phyloP scores from a whole-genome alignment of 2,888 invertebrate species.

The Eupeodes luniger region DNA sequence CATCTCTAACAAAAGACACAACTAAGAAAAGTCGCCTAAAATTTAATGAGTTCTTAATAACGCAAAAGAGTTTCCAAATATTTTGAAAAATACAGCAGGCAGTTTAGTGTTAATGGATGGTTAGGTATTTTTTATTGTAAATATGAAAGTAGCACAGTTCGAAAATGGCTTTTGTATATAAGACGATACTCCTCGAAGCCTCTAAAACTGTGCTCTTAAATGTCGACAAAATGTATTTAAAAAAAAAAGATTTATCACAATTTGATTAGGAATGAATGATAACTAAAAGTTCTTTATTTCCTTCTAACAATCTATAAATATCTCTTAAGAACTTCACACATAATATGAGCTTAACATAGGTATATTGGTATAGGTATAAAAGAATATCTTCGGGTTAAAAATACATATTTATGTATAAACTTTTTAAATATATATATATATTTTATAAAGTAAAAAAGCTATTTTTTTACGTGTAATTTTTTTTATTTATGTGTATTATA shows the following conservation, averaged over 20 bases:
- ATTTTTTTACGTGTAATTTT: constrained; percentile 60
- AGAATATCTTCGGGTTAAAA: not conserved
- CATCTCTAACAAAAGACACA: too few species aligned
- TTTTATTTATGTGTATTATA: constrained; percentile 62
- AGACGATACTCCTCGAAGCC: too few species aligned
- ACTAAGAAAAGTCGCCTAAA: too few species aligned
- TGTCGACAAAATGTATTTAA: too few species aligned
- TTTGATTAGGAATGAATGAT: not conserved
- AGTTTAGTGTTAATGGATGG: too few species aligned
- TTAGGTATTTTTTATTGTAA: too few species aligned
- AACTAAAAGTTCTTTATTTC: not conserved
- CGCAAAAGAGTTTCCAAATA: too few species aligned
- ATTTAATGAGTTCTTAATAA: too few species aligned
- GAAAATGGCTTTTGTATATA: too few species aligned
- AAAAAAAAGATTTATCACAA: not conserved
- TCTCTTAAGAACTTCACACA: constrained; percentile 2
- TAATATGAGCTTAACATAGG: constrained; percentile 49
- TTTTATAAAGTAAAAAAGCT: constrained; percentile 48
- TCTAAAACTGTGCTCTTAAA: too few species aligned
- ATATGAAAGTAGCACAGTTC: too few species aligned
- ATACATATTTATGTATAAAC: not conserved
- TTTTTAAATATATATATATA: not conserved
- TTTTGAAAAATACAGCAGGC: too few species aligned
- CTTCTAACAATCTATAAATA: not conserved
- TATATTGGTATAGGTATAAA: constrained; percentile 22